A percentile compares a stretch with the other conserved stretches of the same genome.
phyloP scores from a whole-genome alignment of 2,888 invertebrate species.

The Brachynemurus nebulosus region DNA sequence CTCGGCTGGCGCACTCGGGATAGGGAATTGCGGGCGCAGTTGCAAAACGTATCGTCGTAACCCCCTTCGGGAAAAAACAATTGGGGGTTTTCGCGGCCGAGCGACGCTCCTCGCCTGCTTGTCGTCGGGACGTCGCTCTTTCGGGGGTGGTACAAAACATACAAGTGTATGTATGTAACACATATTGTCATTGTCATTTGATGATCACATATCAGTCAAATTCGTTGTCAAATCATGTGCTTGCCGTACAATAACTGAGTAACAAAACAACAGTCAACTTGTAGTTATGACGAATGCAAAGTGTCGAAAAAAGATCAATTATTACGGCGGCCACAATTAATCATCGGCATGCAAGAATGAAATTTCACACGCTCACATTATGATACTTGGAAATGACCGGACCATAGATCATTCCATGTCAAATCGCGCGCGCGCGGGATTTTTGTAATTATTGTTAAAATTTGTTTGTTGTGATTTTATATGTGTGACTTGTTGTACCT shows the following conservation, averaged over 20 bases:
- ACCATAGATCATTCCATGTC: too few species aligned
- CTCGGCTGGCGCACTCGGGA: conserved; percentile 2
- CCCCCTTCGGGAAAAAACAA: conserved; percentile 9
- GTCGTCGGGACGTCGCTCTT: conserved; percentile 1
- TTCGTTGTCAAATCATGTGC: conserved; percentile 1
- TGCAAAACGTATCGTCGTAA: conserved; percentile 5
- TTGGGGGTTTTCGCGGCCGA: conserved; percentile 7
- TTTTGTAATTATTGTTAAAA: too few species aligned
- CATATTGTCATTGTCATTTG: conserved; percentile 2
- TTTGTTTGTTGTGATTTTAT: too few species aligned
- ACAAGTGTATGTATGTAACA: conserved; percentile 1
- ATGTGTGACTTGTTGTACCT: too few species aligned
- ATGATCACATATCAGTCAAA: not conserved
- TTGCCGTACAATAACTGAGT: not conserved
- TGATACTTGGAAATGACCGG: too few species aligned
- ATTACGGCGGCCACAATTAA: not conserved
- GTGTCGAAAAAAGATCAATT: not conserved
- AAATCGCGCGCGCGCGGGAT: too few species aligned
- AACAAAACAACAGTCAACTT: not conserved
- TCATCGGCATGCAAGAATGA: too few species aligned
- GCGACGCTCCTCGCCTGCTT: not conserved
- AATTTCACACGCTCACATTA: too few species aligned
- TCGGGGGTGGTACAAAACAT: conserved; percentile 1
- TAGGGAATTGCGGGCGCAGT: conserved; percentile 6
- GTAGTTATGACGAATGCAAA: not conserved